Evolutionary conservation across 2,888 invertebrate genomes (phyloP), one percentile per base, ranked within the genome.

Genomic region (Clitarchus hookeri): DNA sequence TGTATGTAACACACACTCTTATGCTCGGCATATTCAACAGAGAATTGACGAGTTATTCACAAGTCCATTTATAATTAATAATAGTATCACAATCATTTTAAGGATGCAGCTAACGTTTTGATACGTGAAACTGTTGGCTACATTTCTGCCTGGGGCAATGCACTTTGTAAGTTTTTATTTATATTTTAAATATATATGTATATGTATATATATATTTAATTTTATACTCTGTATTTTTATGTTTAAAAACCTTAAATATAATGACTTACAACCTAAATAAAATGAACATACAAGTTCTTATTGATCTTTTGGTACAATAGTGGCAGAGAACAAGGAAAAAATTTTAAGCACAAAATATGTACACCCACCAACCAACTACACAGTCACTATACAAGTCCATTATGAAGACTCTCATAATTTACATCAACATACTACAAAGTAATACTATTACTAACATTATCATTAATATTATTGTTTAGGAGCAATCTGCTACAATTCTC

Each of bases 271-370:
- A 88, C 78, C 85, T 85, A 86, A 87, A 88, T 87, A 87, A 86
- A 88, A 88, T 88, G 87, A 86, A 78, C 83, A 77, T 84, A 84
- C 86, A 84, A 87, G 83, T 87, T 87, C 86, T 87, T 87, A 87
- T 87, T 88, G 87, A 88, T 89, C 86, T 88, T 89, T 89, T 89
- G 89, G 89, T 89, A 88, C 88, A 88, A 88, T 85, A 88, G 88
- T 89, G 89, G 89, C 89, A 88, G 88, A 88, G 88, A 87, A 88
- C 85, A 86, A 80, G 82, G 27, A 79, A 85, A 86, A 87, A 89
- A 85, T 87, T 86, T 88, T 88, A 89, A 89, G 89, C 89, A 89
- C 88, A 89, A 87, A 86, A 88, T 86, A 84, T 82, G 87, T 87
- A 86, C 87, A 87, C 86, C 87, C 87, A 88, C 87, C 85, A 86